Evolutionary conservation across 2,888 invertebrate genomes (phyloP).

Genomic region (Thalpophila matura): DNA sequence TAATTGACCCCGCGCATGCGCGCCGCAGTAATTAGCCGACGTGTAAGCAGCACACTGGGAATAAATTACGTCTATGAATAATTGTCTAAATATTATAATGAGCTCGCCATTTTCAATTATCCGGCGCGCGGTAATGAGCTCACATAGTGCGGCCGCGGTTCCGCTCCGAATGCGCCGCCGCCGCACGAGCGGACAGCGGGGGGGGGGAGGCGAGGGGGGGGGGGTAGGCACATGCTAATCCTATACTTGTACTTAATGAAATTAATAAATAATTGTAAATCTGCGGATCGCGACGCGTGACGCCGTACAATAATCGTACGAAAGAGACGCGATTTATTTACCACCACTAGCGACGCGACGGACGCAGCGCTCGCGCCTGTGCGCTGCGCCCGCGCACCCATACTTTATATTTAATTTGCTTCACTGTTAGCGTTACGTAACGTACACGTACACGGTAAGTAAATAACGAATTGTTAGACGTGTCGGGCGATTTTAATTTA

Average conservation of each 20-base stretch:
- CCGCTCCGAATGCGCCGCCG: constrained; percentile 56
- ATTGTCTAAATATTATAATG: constrained; percentile 79
- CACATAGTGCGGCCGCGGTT: constrained; percentile 56
- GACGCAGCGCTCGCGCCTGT: background rate
- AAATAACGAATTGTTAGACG: constrained; percentile 19
- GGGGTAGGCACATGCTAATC: constrained; percentile 21
- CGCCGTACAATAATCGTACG: constrained; percentile 19
- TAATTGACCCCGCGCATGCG: constrained; percentile 33
- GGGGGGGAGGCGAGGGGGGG: background rate
- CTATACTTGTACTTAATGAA: constrained; percentile 3
- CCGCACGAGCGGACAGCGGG: background rate
- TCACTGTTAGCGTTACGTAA: too few species aligned
- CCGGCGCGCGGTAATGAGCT: constrained; percentile 72
- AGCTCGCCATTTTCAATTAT: constrained; percentile 76
- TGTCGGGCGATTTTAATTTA: constrained; percentile 14
- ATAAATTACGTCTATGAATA: constrained; percentile 72
- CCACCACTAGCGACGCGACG: constrained; percentile 12
- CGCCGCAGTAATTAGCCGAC: constrained; percentile 60
- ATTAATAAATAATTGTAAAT: constrained; percentile 17
- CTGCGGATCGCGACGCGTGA: constrained; percentile 12
- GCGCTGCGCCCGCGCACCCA: background rate
- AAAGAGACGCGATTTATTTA: constrained; percentile 15
- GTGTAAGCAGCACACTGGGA: constrained; percentile 60
- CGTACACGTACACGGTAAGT: background rate
- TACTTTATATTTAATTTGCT: constrained; percentile 4